phyloP scores from a whole-genome alignment of 2,888 invertebrate species.

The Fragum whitleyi region DNA sequence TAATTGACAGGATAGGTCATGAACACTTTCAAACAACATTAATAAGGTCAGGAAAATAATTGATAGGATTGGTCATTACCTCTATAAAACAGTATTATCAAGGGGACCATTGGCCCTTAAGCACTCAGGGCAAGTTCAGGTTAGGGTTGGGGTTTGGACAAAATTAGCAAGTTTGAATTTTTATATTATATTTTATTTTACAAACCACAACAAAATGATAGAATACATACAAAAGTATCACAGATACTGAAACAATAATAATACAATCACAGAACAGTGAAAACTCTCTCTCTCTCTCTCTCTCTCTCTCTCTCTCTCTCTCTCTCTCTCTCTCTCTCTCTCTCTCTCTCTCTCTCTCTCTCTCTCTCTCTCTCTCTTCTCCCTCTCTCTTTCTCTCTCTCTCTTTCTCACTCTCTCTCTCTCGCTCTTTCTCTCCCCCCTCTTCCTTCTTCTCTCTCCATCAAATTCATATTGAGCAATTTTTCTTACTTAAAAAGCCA shows the following conservation, averaged over 20 bases:
- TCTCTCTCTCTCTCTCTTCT: background rate
- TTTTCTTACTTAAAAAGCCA: background rate
- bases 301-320: background rate
- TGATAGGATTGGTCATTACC: no score
- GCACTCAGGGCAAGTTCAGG: no score
- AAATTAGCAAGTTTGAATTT: no score
- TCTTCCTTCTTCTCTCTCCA: background rate
- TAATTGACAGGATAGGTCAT: no score
- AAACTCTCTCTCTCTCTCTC: background rate
- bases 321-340: background rate
- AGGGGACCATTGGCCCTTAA: no score
- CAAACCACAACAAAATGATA: conserved; percentile 1
- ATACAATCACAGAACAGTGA: background rate
- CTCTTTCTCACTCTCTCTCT: background rate
- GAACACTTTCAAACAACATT: no score
- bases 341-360: background rate
- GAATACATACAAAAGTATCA: background rate
- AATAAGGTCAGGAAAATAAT: no score
- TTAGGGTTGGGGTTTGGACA: no score
- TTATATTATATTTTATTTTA: no score
- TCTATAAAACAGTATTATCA: no score
- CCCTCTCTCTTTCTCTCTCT: background rate
- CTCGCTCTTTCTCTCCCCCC: background rate
- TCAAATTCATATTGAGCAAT: background rate
- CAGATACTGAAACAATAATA: background rate